Conservation (phyloP, 2,797 vertebrate species). For the Triplophysa yarkandensis region DNA sequence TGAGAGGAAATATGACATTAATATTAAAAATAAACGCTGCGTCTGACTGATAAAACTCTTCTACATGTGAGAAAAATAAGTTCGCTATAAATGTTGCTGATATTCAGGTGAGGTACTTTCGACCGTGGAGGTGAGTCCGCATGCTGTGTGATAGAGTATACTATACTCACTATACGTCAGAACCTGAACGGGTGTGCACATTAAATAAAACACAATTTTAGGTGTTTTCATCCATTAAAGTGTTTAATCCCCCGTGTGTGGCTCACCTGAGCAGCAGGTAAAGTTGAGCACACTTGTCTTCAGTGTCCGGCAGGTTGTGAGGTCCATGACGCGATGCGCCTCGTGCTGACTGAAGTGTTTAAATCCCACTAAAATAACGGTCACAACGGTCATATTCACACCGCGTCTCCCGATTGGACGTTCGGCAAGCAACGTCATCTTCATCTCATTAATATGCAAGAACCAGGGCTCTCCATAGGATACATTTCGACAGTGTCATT, state of each 20-base stretch:
- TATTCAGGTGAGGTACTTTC: neutral
- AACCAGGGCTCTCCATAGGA: neutral
- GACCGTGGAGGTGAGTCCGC: too few relatives aligned
- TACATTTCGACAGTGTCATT: neutral
- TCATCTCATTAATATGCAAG: neutral
- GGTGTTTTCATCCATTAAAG: neutral
- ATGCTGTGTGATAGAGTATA: neutral
- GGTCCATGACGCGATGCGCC: constrained; percentile 36
- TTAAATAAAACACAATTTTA: neutral
- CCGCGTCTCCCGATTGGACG: neutral
- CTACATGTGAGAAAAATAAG: neutral
- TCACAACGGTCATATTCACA: neutral
- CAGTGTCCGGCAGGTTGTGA: constrained; percentile 11
- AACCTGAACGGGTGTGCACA: neutral
- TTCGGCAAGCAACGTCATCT: neutral
- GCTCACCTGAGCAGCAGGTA: constrained; percentile 29
- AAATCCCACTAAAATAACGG: neutral
- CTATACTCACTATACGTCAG: neutral
- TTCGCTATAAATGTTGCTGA: neutral
- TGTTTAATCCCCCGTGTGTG: neutral
- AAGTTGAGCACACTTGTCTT: constrained; percentile 23
- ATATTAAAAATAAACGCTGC: neutral
- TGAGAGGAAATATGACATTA: neutral
- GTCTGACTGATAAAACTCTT: neutral
- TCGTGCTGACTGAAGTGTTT: constrained; percentile 35